Percentiles rank a stretch among this genome's conserved stretches.
phyloP scores from a whole-genome alignment of 2,888 invertebrate genomes.

The Cynaeus angustus region DNA sequence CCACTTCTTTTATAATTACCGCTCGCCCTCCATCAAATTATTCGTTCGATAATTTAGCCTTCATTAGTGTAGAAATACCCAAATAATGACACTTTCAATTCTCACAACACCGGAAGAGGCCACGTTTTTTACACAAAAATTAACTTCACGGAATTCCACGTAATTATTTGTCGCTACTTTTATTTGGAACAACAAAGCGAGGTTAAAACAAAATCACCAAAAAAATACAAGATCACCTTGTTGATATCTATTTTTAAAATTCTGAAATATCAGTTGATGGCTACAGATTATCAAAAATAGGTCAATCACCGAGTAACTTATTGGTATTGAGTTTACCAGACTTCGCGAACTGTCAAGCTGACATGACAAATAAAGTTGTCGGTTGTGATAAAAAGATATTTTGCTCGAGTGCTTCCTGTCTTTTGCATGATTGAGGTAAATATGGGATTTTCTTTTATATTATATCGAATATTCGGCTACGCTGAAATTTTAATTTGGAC shows the following conservation, averaged over 20 bases:
- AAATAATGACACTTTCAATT: not conserved
- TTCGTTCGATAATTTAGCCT: no score
- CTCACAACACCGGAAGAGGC: not conserved
- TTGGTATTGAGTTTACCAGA: not conserved
- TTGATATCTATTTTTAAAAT: constrained; percentile 10
- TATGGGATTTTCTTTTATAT: no score
- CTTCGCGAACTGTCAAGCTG: not conserved
- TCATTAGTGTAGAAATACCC: no score
- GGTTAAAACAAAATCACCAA: constrained; percentile 11
- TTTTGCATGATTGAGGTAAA: no score
- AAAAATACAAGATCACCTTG: constrained; percentile 13
- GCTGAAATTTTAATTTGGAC: no score
- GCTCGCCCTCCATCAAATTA: no score
- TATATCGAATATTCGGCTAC: no score
- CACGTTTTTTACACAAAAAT: not conserved
- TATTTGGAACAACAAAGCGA: constrained; percentile 11
- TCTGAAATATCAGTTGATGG: constrained; percentile 6
- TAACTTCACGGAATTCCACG: constrained; percentile 10
- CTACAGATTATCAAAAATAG: not conserved
- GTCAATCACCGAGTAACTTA: not conserved
- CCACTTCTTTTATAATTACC: no score
- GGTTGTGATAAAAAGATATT: no score
- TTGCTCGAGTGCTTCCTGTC: no score
- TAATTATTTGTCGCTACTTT: constrained; percentile 9
- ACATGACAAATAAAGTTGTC: not conserved